Percentiles rank a stretch among this genome's conserved stretches.
phyloP scores from a whole-genome alignment of 1,140 invertebrate species.

The Drosophila tristis region DNA sequence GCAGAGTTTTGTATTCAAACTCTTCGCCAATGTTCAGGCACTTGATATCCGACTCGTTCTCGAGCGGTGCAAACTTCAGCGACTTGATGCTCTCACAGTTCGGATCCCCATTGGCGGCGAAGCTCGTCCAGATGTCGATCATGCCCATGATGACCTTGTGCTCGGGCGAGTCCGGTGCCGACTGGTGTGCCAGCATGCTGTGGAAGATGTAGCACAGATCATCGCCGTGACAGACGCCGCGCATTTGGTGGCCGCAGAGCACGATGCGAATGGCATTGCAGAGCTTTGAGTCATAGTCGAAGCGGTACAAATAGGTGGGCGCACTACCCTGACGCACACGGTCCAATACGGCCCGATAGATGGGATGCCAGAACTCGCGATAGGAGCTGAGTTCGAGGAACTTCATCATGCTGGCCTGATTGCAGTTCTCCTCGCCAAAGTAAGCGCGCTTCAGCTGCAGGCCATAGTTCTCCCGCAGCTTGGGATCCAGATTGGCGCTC shows the following conservation, averaged over 20 bases:
- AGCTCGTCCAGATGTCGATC: slow-evolving; percentile 85
- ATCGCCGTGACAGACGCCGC: slow-evolving; percentile 87
- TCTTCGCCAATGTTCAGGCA: slow-evolving; percentile 84
- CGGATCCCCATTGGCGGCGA: slow-evolving; percentile 82
- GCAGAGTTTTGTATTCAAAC: slow-evolving; percentile 74
- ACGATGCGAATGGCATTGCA: slow-evolving; percentile 75
- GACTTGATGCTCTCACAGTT: slow-evolving; percentile 65
- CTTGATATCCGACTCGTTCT: slow-evolving; percentile 59
- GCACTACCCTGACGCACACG: slow-evolving; percentile 65
- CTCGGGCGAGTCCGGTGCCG: slow-evolving; percentile 68
- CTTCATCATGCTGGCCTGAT: slow-evolving; percentile 64
- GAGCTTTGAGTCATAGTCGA: slow-evolving; percentile 81
- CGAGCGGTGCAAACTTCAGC: slow-evolving; percentile 75
- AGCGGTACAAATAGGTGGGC: slow-evolving; percentile 84
- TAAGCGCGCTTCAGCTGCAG: slow-evolving; percentile 64
- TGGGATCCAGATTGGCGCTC: slow-evolving; percentile 45
- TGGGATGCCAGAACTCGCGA: slow-evolving; percentile 84
- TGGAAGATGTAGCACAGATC: slow-evolving; percentile 88
- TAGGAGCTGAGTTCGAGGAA: slow-evolving; percentile 79
- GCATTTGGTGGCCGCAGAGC: slow-evolving; percentile 69
- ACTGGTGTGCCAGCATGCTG: slow-evolving; percentile 83
- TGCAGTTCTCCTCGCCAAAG: slow-evolving; percentile 70
- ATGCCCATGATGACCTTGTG: slow-evolving; percentile 83
- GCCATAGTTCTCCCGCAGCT: slow-evolving; percentile 57
- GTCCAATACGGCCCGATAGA: slow-evolving; percentile 74